Evolutionary conservation across 2,113 vertebrate species (phyloP).

Genomic region (Ascaphus truei): DNA sequence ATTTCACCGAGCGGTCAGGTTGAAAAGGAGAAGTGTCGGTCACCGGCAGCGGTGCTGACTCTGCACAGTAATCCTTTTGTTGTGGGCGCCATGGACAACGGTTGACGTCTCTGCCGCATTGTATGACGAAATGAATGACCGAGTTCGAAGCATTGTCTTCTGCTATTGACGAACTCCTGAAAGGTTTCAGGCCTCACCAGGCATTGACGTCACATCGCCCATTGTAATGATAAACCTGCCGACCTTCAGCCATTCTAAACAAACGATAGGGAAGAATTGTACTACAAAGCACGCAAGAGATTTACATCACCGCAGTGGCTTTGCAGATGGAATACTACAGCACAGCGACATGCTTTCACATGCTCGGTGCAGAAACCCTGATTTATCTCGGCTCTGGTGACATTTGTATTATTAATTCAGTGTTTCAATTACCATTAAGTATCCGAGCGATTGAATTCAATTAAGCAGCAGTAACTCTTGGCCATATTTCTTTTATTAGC

Average conservation of each 20-base stretch:
- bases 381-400: not conserved
- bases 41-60: no score
- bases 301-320: slow-evolving; percentile 7
- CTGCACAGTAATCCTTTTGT: not conserved
- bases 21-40: no score
- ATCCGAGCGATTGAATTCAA: no score
- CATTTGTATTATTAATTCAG: no score
- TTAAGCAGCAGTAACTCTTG: no score
- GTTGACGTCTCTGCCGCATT: not conserved
- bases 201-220: slow-evolving; percentile 27
- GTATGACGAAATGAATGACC: slow-evolving; percentile 19
- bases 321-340: not conserved
- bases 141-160: slow-evolving; percentile 30
- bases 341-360: slow-evolving; percentile 12
- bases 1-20: no score
- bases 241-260: slow-evolving; percentile 23
- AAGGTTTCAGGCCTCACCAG: slow-evolving; percentile 24
- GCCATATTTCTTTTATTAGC: no score
- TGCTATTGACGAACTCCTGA: slow-evolving; percentile 25
- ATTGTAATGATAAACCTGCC: slow-evolving; percentile 30
- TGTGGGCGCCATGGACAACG: not conserved
- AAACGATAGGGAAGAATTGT: slow-evolving; percentile 1
- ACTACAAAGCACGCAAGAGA: slow-evolving; percentile 22
- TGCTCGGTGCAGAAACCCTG: not conserved
- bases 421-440: no score